Evolutionary conservation across 2,888 invertebrate species (phyloP), one percentile per base, ranked within the genome.

Genomic region (Caenorhabditis japonica): DNA sequence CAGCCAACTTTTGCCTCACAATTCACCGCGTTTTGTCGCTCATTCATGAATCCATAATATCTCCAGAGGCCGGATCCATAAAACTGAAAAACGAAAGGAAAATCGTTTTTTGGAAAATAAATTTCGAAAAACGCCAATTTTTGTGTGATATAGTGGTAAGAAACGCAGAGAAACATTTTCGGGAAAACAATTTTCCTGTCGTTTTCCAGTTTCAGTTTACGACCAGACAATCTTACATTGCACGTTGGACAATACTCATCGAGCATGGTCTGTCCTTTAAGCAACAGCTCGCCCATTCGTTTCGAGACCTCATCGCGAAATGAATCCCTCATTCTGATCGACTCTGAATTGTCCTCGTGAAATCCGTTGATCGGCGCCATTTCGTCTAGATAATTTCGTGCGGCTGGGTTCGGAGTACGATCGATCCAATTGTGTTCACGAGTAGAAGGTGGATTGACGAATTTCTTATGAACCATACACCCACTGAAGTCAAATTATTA

Each of bases 251-350:
- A 81, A 56, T 79, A 79, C 13, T 58, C 70, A 51, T 81, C 81
- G 8, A 81, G 64, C 81, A 81, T 81, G 1, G 81, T 79, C 46
- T 69, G 61, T 41, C 79, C 81, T 34, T 71, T 72, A 23, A 81
- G 61, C 17, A 81, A 62, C 36, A 79, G 33, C 27, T 76, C 79
- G 8, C 81, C 81, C 81, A 81, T 81, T 60, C 69, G 47, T 52
- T 79, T 79, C 30, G 77, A 77, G 5, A 77, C 72, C 21, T 70
- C 70, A 43, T 80, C 76, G 10, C 75, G 68, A 21, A 76, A 61
- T 4, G 39, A 49, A 25, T 73, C 73, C 0, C 73, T 47, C 3
- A 61, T 23, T 21, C 64, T 51, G 17, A 52, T 38, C 2, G 60
- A n/a, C 10, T 39, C 53, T 8, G 34, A 38, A 15, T 62, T 52